phyloP scores from a whole-genome alignment of 2,888 invertebrate genomes.

The Lepetodrilus schrolli region DNA sequence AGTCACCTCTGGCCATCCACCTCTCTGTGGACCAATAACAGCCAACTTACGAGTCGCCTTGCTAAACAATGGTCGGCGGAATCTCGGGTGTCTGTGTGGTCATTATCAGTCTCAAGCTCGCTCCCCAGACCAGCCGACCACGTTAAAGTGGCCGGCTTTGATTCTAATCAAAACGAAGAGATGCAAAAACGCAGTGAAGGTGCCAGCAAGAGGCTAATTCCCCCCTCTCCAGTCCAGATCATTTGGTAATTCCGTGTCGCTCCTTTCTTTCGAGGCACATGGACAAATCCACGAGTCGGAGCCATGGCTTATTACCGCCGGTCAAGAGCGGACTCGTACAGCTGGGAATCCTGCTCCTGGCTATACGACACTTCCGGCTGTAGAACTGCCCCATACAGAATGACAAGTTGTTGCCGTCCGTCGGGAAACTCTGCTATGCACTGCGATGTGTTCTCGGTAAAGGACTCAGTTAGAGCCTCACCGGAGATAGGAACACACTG shows the following conservation, averaged over 20 bases:
- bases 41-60: constrained; percentile 18
- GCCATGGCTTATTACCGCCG: neutral
- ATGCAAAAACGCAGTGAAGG: neutral
- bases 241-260: neutral
- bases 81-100: neutral
- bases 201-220: neutral
- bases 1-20: neutral
- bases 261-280: neutral
- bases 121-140: neutral
- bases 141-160: neutral
- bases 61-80: constrained; percentile 1
- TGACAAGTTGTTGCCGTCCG: no score
- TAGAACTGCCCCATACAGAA: no score
- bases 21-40: neutral
- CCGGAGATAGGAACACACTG: no score
- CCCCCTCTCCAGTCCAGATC: neutral
- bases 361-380: no score
- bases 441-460: no score
- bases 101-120: neutral
- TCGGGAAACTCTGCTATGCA: no score
- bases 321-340: neutral
- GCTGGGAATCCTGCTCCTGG: no score
- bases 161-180: neutral
- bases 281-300: neutral
- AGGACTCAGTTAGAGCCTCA: no score